phyloP scores from a whole-genome alignment of 2,797 vertebrate genomes.

The Catamblyrhynchus diadema region DNA sequence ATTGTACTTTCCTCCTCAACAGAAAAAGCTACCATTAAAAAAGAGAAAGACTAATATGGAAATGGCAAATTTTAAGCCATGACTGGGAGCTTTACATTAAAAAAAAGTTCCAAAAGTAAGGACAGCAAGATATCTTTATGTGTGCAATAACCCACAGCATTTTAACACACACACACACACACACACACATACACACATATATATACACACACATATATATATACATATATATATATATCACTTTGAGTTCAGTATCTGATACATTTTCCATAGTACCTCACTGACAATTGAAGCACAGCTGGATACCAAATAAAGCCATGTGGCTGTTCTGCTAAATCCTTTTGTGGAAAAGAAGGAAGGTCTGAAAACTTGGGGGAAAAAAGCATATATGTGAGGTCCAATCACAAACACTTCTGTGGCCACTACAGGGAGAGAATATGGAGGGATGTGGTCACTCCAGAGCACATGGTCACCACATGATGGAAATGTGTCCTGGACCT shows the following conservation, averaged over 20 bases:
- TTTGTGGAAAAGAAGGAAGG: not conserved
- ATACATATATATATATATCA: not conserved
- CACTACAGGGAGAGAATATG: no score
- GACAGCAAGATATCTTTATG: not conserved
- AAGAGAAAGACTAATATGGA: not conserved
- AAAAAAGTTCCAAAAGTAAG: not conserved
- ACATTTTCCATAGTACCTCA: conserved; percentile 46
- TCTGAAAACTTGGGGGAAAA: no score
- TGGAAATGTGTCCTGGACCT: no score
- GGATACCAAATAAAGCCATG: not conserved
- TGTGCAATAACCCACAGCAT: not conserved
- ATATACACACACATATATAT: not conserved
- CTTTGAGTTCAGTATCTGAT: not conserved
- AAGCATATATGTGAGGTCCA: no score
- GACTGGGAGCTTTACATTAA: not conserved
- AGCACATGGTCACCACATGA: no score
- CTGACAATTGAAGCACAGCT: not conserved
- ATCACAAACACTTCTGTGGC: no score
- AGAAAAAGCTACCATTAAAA: not conserved
- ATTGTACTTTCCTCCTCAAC: not conserved
- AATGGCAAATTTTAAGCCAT: not conserved
- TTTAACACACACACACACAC: not conserved
- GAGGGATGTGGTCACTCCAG: no score
- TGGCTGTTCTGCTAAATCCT: not conserved
- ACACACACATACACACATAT: no score